phyloP scores from a whole-genome alignment of 1,140 invertebrate genomes.

The Agrilus planipennis region DNA sequence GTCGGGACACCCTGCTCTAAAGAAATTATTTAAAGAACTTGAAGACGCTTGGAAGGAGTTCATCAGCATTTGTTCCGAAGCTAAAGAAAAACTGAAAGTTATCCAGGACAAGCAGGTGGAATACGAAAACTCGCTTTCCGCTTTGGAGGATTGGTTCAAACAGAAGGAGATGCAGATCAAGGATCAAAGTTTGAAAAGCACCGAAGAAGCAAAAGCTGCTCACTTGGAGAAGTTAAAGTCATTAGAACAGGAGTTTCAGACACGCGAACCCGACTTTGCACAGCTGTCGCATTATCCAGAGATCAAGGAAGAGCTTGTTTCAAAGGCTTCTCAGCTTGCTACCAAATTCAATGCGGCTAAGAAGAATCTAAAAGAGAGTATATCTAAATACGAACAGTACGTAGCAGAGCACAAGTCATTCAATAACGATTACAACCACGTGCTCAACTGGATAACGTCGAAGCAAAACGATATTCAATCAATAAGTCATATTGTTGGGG shows the following conservation, averaged over 20 bases:
- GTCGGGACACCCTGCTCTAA: slow-evolving; percentile 60
- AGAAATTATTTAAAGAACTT: slow-evolving; percentile 63
- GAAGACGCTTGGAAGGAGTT: slow-evolving; percentile 67
- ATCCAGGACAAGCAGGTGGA: slow-evolving; percentile 65
- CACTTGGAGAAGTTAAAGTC: slow-evolving; percentile 70
- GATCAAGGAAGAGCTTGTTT: slow-evolving; percentile 62
- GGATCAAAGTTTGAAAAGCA: slow-evolving; percentile 82
- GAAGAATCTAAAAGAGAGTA: slow-evolving; percentile 68
- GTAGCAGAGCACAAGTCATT: slow-evolving; percentile 77
- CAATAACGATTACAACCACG: slow-evolving; percentile 62
- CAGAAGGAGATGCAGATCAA: slow-evolving; percentile 72
- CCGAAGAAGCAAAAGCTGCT: slow-evolving; percentile 63
- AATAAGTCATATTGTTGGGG: slow-evolving; percentile 75
- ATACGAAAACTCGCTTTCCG: slow-evolving; percentile 64
- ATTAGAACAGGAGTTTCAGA: slow-evolving; percentile 59
- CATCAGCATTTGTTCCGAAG: slow-evolving; percentile 53
- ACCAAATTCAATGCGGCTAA: slow-evolving; percentile 77
- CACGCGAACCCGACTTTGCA: slow-evolving; percentile 59
- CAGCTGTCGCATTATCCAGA: slow-evolving; percentile 61
- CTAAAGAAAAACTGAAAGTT: slow-evolving; percentile 54
- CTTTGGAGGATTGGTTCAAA: slow-evolving; percentile 71
- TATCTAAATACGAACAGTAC: slow-evolving; percentile 68
- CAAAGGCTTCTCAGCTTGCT: slow-evolving; percentile 64
- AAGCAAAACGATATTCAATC: slow-evolving; percentile 61
- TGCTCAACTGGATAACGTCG: slow-evolving; percentile 60